A percentile compares a stretch with the other conserved stretches of the same genome.
These are phyloP conservation scores for Teleopsis dalmanni DNA, from an alignment of 1,140 invertebrate genomes.

Conservation along the genomic window DNA sequence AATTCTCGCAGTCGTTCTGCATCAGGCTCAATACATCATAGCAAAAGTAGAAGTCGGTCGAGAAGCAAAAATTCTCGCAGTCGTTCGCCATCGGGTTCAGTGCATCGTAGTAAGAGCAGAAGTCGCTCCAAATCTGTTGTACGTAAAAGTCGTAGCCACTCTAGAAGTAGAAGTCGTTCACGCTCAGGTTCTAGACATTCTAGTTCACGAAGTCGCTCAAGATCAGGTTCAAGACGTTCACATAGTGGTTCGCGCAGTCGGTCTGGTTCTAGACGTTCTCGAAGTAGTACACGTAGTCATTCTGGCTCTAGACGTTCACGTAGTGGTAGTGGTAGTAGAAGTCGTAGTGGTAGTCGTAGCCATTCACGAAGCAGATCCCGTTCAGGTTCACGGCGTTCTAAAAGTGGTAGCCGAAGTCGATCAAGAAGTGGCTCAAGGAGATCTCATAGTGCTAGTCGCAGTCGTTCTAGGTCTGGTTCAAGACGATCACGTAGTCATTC, in stretches of 20 bases:
- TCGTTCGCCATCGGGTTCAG: no score
- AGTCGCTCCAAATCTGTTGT: no score
- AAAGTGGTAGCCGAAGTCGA: constrained; percentile 35
- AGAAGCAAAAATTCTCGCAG: no score
- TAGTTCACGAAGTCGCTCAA: constrained; percentile 8
- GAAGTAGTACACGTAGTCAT: not conserved
- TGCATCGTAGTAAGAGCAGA: no score
- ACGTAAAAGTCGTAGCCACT: no score
- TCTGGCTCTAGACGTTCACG: constrained; percentile 28
- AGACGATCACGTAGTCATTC: constrained; percentile 39
- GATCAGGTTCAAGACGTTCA: constrained; percentile 9
- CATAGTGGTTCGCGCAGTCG: constrained; percentile 26
- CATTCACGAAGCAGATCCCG: constrained; percentile 36
- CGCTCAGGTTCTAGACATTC: constrained; percentile 4
- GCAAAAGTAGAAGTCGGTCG: no score
- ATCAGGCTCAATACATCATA: no score
- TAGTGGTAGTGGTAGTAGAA: constrained; percentile 33
- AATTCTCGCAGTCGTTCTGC: no score
- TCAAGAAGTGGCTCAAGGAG: constrained; percentile 27
- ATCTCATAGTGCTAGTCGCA: constrained; percentile 41
- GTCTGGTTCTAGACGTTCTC: constrained; percentile 29
- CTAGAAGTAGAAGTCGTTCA: constrained; percentile 10
- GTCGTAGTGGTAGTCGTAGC: constrained; percentile 35
- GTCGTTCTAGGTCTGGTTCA: constrained; percentile 34
- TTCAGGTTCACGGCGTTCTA: constrained; percentile 38